phyloP scores from a whole-genome alignment of 2,797 vertebrate genomes.

The Melanitta fusca region DNA sequence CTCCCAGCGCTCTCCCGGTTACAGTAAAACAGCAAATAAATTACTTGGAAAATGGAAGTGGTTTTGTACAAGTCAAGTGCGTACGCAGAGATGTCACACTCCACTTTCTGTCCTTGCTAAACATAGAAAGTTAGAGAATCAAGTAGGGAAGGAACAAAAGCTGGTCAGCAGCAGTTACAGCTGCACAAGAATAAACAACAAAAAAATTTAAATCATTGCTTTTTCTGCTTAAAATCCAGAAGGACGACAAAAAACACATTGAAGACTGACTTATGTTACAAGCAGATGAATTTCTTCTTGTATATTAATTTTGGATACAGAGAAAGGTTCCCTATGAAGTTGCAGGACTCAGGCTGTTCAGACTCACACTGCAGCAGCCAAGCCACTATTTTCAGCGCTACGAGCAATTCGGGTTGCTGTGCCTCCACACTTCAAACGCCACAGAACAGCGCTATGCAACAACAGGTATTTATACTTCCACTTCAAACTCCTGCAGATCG shows the following conservation, averaged over 20 bases:
- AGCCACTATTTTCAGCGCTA: neutral
- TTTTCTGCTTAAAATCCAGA: neutral
- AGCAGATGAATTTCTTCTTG: neutral
- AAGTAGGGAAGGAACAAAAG: neutral
- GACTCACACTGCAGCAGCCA: neutral
- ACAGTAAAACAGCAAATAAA: neutral
- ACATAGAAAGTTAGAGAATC: conserved; percentile 1
- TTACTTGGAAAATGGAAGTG: neutral
- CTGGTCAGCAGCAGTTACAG: neutral
- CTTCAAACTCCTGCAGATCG: neutral
- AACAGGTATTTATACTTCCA: neutral
- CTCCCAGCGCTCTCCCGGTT: neutral
- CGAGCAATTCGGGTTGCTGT: neutral
- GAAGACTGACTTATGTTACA: neutral
- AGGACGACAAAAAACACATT: neutral
- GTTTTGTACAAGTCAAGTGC: neutral
- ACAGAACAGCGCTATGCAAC: neutral
- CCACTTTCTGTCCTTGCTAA: neutral
- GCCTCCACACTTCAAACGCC: neutral
- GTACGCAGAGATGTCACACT: neutral
- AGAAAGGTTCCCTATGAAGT: neutral
- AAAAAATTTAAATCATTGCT: neutral
- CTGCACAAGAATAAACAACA: neutral
- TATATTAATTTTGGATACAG: neutral
- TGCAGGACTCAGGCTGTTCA: neutral